A percentile compares a stretch with the other conserved stretches of the same genome.
Conservation (phyloP, 2,113 vertebrate species). For the Canis aureus region DNA sequence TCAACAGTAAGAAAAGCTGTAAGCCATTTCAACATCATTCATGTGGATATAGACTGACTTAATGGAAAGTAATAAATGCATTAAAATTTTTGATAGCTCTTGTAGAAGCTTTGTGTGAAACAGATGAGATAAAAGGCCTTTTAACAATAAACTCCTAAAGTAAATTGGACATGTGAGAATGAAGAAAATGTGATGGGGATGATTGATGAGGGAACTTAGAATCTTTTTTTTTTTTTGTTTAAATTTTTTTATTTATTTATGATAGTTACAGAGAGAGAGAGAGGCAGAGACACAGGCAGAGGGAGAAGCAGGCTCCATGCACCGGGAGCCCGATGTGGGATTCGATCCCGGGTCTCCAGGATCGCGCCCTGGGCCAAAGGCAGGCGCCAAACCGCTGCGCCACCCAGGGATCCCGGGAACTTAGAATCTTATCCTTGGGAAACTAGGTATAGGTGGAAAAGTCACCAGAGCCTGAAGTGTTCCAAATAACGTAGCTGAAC, state of each 20-base stretch:
- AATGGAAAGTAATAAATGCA: constrained; percentile 66
- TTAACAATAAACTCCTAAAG: constrained; percentile 63
- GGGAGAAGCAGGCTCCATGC: no score
- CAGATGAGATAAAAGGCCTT: constrained; percentile 52
- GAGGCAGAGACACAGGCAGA: no score
- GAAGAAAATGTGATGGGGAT: background rate
- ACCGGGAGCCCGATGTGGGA: no score
- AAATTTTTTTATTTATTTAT: no score
- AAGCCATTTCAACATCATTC: constrained; percentile 43
- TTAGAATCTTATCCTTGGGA: constrained; percentile 30
- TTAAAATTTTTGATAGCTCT: constrained; percentile 62
- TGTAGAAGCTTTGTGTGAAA: constrained; percentile 63
- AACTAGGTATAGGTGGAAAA: background rate
- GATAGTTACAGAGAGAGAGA: no score
- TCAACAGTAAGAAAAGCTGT: background rate
- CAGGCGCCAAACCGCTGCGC: no score
- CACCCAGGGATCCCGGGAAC: no score
- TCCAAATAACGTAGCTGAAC: background rate
- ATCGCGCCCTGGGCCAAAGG: no score
- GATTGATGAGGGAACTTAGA: constrained; percentile 22
- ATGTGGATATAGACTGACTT: background rate
- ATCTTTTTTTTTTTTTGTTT: background rate
- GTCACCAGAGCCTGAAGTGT: background rate
- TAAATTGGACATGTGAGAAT: constrained; percentile 10
- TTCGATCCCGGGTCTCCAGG: no score